Evolutionary conservation across 2,888 invertebrate genomes (phyloP), one percentile per base, ranked within the genome.

Genomic region (Odontothrips loti): DNA sequence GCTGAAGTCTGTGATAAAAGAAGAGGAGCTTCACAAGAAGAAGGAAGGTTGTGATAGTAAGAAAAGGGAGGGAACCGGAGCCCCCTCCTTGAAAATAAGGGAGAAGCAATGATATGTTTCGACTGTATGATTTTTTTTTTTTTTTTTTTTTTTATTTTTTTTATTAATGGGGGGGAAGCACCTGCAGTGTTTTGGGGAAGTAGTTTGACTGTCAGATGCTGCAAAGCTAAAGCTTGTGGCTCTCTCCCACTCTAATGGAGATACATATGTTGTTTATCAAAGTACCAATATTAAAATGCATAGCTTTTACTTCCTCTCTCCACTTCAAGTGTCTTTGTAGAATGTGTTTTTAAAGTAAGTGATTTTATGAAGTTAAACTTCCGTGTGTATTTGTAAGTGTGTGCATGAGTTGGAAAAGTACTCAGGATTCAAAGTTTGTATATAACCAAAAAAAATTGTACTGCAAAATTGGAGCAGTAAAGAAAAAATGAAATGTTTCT

Each of bases 1-100:
- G 23, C 68, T 75, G 68, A 75, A 75, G 27, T 75, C 68, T 75
- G 68, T 75, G 68, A 75, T 75, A 75, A 75, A 27, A 75, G 68
- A 75, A 27, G 68, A 75, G 75, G 75, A 80, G 47, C 23, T 47
- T 47, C 63, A 68, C 23, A 47, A 43, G 47, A 80, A 80, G 34
- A 75, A 43, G 27, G 63, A 47, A 75, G 63, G 43, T 47, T 80
- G 43, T 68, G 75, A 43, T 34, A 75, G 43, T 68, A 58, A 68
- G 23, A 43, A n/a, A 17, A 47, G 43, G 68, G 75, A 80, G 80
- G 43, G 15, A 34, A 47, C 51, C 11, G 80, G 75, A 29, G 75
- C 80, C 27, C 23, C 68, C 68, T 75, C 68, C 23, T 27, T 27
- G 23, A 75, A 75, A 75, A 12, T 12, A 8, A 75, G 23, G 68